Evolutionary conservation across 2,113 vertebrate species (phyloP), one percentile per base, ranked within the genome.

Genomic region (Crotalus helleri): DNA sequence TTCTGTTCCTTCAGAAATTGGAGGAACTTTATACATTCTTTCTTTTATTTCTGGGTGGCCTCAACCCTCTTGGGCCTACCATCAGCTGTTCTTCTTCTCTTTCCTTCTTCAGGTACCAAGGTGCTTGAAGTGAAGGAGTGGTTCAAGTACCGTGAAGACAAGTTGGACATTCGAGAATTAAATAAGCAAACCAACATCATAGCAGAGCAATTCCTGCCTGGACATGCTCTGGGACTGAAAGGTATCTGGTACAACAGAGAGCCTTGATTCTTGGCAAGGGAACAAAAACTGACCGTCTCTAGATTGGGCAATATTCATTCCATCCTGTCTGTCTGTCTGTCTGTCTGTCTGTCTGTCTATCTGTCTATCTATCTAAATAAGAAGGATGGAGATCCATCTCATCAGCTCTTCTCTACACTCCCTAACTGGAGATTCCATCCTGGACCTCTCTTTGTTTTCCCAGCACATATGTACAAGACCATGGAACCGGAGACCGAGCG

Each of bases 121-220:
- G 93, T 93, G 4, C 23, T 97, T 92, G 95, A 94, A 59, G 95
- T 98, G 91, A 99, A 96, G 91, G 98, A 99, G 93, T 98, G 98
- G 98, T 99, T 97, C 92, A 94, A 97, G 92, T 95, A 99, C 94
- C 97, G 99, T 46, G 95, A 96, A 3, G 99, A 99, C 94, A 95
- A 57, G 94, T 87, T 99, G 94, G 96, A 98, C 90, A 93, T 97
- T 95, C 98, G 96, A 91, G 97, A 98, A 92, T 88, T 98, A 33
- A 96, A 98, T 92, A 96, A 96, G 91, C 55, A 23, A 39, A 97
- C 96, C 0, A 94, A 95, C 24, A 46, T 97, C 92, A 98, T 95
- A 1, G 95, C 90, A 0, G 99, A 99, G 24, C 94, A 96, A 93
- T 99, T 99, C 96, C 94, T 51, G 24, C 95, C 87, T 0, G 98